Evolutionary conservation across 1,140 invertebrate genomes (phyloP), one percentile per base, ranked within the genome.

Genomic region (Diprion similis): DNA sequence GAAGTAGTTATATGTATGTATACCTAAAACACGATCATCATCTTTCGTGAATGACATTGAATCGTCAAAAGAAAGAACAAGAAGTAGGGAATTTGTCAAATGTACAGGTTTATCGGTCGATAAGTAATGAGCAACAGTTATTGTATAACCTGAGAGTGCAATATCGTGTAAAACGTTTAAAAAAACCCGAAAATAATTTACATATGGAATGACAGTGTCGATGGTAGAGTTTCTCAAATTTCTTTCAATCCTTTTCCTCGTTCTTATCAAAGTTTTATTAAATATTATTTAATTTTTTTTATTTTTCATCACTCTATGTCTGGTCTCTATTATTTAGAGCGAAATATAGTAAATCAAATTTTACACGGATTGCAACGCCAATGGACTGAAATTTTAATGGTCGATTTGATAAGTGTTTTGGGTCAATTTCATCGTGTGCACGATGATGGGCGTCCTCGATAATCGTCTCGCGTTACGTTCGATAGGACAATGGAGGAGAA

Each of bases 1-100:
- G n/a, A 59, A 59, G n/a, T 59, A 59, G n/a, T 59, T 15, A 59
- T 59, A 59, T 59, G n/a, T 15, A 15, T 13, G 51, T 59, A 59
- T 59, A 59, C 51, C 51, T 59, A 59, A 59, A 59, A 37, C 24
- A 59, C 51, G 51, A 59, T 59, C 51, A 59, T 59, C 51, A 59
- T 59, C 51, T 37, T 37, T 59, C 51, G 51, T 9, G n/a, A 59
- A 59, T 59, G 51, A 17, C 24, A 59, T 59, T 59, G n/a, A 59
- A 59, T 15, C 51, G 51, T 59, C n/a, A 17, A 59, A 59, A 59
- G 8, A 59, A 59, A 59, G 11, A 59, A 17, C 11, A 59, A 59
- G 51, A 59, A 59, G 6, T 37, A 6, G 24, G 24, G 24, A 37
- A 37, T 37, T 37, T 37, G 24, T 37, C 24, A 37, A 37, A 37